Evolutionary conservation across 1,140 invertebrate genomes (phyloP).

Genomic region (Ditylenchus dipsaci): DNA sequence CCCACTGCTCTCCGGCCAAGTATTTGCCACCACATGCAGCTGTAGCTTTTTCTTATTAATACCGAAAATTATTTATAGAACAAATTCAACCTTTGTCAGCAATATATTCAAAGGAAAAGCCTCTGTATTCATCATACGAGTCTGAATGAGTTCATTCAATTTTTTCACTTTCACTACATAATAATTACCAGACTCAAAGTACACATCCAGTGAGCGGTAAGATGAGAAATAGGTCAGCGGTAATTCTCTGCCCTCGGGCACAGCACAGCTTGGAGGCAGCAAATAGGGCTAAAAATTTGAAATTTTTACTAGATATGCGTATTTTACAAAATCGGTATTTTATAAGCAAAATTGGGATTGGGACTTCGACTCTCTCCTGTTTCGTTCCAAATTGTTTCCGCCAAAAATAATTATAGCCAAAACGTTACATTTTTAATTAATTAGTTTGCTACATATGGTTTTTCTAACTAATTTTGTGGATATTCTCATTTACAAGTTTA

Average conservation of each 20-base stretch:
- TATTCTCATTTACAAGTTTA: too few species aligned
- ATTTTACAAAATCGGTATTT: not conserved
- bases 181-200: slow-evolving; percentile 40
- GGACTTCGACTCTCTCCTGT: too few species aligned
- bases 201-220: slow-evolving; percentile 33
- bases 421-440: too few species aligned
- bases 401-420: too few species aligned
- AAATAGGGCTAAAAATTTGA: slow-evolving; percentile 39
- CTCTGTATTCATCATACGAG: slow-evolving; percentile 22
- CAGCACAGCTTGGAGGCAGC: slow-evolving; percentile 28
- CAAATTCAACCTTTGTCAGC: slow-evolving; percentile 12
- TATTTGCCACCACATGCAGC: slow-evolving; percentile 39
- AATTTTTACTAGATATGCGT: slow-evolving; percentile 7
- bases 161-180: too few species aligned
- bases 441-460: too few species aligned
- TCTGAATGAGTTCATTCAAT: slow-evolving; percentile 2
- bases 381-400: too few species aligned
- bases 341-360: too few species aligned
- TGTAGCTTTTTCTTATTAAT: not conserved
- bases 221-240: slow-evolving; percentile 28
- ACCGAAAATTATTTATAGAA: not conserved
- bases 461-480: too few species aligned
- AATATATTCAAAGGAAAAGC: slow-evolving; percentile 40
- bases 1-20: slow-evolving; percentile 5
- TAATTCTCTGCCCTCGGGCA: slow-evolving; percentile 16